phyloP scores from a whole-genome alignment of 2,797 vertebrate genomes.

The Brachyalestes nurse region DNA sequence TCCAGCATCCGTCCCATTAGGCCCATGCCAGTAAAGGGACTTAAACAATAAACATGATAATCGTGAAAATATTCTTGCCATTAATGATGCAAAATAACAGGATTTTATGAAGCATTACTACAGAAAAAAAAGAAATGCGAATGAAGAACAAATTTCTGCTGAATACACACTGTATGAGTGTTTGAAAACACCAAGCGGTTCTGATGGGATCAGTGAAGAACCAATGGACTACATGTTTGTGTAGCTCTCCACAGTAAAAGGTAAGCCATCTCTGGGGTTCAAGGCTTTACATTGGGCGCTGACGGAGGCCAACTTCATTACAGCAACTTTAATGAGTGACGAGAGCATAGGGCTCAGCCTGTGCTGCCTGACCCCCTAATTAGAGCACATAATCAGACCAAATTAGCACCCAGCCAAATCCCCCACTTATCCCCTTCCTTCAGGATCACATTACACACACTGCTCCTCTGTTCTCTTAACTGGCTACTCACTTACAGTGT shows the following conservation, averaged over 20 bases:
- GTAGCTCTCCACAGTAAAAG: neutral
- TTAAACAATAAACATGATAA: constrained; percentile 37
- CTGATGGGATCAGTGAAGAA: neutral
- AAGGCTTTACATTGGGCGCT: constrained; percentile 60
- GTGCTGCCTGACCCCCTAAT: constrained; percentile 68
- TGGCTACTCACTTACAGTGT: constrained; percentile 12
- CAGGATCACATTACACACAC: constrained; percentile 49
- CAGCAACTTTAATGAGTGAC: constrained; percentile 78
- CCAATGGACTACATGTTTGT: neutral
- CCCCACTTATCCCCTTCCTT: constrained; percentile 56
- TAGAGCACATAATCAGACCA: constrained; percentile 75
- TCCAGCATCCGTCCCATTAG: constrained; percentile 70
- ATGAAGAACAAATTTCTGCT: neutral
- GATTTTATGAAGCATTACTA: neutral
- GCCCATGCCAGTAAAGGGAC: constrained; percentile 35
- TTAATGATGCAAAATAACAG: neutral
- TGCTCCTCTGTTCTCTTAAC: constrained; percentile 12
- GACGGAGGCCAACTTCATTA: constrained; percentile 70
- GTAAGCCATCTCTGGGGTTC: constrained; percentile 62
- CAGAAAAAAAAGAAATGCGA: neutral
- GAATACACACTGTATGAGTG: neutral
- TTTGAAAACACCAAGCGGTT: neutral
- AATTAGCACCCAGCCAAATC: constrained; percentile 73
- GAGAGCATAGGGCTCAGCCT: constrained; percentile 68
- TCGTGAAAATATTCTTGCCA: constrained; percentile 16